These are phyloP conservation scores for Odontophorus gujanensis DNA, from an alignment of 2,113 vertebrate genomes.

Conservation along the genomic window DNA sequence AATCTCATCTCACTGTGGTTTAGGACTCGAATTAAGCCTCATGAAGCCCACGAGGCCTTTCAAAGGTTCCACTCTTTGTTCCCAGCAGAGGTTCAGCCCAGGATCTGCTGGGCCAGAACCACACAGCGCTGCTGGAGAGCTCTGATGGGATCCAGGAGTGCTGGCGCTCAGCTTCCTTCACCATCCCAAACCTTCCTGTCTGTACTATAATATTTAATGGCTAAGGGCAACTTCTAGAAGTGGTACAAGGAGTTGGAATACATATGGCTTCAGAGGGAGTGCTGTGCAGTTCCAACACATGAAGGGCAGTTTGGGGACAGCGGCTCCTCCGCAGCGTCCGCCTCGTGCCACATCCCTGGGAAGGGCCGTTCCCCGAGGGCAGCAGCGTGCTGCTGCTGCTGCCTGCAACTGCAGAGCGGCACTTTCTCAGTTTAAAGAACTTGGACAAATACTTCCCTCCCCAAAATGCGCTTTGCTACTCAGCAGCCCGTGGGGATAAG, in stretches of 20 bases:
- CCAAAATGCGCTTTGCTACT: neutral
- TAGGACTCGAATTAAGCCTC: constrained; percentile 8
- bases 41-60: neutral
- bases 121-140: neutral
- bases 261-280: neutral
- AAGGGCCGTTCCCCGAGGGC: neutral
- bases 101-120: neutral
- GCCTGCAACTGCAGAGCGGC: neutral
- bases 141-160: neutral
- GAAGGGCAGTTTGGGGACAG: neutral
- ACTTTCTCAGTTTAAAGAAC: neutral
- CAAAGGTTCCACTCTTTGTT: neutral
- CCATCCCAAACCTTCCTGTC: neutral
- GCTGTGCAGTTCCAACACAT: neutral
- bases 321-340: neutral
- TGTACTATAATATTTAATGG: neutral
- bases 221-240: neutral
- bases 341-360: neutral
- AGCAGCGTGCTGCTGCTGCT: neutral
- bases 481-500: neutral
- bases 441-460: neutral
- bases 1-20: neutral
- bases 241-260: neutral
- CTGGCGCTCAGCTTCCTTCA: neutral
- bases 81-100: neutral